Conservation (phyloP, 2,888 invertebrate genomes). For the Macrosiphum euphorbiae region DNA sequence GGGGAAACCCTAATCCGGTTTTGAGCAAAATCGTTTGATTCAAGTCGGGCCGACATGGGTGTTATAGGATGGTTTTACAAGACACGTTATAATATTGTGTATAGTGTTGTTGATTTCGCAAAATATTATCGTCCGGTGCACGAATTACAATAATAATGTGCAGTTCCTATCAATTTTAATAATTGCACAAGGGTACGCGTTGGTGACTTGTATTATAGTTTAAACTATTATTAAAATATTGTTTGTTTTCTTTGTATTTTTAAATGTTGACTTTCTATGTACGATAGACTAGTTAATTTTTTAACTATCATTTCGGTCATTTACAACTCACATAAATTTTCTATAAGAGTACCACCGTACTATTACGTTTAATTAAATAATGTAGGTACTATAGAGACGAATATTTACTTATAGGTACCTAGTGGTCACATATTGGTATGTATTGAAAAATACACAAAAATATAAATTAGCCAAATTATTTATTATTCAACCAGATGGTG, state of each 20-base stretch:
- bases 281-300: neutral
- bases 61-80: neutral
- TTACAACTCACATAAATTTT: neutral
- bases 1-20: neutral
- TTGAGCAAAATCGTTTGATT: neutral
- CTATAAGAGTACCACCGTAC: neutral
- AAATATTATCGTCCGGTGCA: neutral
- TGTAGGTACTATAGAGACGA: neutral
- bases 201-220: neutral
- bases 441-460: neutral
- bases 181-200: neutral
- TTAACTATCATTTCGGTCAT: neutral
- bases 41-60: neutral
- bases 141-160: neutral
- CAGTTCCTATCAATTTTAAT: neutral
- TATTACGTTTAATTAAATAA: neutral
- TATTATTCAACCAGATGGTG: conserved; percentile 26
- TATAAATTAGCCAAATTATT: neutral
- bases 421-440: neutral
- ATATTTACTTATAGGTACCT: neutral
- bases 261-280: neutral
- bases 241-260: neutral
- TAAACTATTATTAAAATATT: neutral
- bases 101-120: neutral
- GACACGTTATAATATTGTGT: neutral